A percentile compares a stretch with the other conserved stretches of the same genome.
Conservation (phyloP, 2,797 vertebrate genomes). For the Chromis chromis region DNA sequence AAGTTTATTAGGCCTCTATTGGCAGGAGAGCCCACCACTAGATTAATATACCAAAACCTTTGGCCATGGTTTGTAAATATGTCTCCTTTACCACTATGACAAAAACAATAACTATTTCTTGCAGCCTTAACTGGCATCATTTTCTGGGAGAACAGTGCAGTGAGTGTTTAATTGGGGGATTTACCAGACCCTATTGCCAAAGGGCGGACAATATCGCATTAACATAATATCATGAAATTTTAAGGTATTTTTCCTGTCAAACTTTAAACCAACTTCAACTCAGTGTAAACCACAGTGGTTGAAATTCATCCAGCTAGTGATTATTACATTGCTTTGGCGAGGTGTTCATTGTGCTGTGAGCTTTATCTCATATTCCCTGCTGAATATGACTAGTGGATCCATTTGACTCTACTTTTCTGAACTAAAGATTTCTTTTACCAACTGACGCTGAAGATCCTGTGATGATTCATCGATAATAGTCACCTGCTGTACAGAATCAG, state of each 20-base stretch:
- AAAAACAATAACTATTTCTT: conserved; percentile 23
- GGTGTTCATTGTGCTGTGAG: background rate
- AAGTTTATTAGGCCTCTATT: conserved; percentile 3
- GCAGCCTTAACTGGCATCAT: background rate
- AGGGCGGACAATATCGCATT: background rate
- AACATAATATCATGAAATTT: background rate
- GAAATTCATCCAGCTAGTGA: background rate
- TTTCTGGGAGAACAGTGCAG: background rate
- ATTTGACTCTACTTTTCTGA: background rate
- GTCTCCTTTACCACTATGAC: background rate
- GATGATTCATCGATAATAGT: too few relatives aligned
- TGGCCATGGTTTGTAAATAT: background rate
- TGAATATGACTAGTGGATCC: background rate
- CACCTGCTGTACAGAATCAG: too few relatives aligned
- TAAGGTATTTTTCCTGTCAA: background rate
- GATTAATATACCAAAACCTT: conserved; percentile 31
- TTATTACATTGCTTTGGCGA: background rate
- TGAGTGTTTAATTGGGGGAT: background rate
- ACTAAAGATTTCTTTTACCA: background rate
- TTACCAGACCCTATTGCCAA: background rate
- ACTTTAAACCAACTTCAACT: background rate
- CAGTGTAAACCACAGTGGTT: background rate
- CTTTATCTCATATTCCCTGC: background rate
- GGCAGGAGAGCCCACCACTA: conserved; percentile 16
- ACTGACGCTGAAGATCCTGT: too few relatives aligned